Base-by-base conservation (phyloP, 2,797 vertebrate species). In the Eremophila alpestris region DNA sequence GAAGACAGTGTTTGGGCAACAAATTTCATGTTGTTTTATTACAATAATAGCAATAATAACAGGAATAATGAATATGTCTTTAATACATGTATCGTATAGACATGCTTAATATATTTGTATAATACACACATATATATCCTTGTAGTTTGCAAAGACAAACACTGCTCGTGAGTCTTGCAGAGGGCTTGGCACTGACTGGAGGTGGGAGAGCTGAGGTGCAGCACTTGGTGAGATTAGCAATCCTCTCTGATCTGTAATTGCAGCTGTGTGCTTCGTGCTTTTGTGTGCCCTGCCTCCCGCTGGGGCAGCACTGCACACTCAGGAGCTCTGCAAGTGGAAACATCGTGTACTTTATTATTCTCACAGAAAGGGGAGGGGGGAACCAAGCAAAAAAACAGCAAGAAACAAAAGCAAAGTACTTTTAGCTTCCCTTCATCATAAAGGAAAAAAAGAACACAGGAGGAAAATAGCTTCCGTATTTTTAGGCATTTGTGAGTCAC, bases 401-500 rank as follows among this genome's bases (percentile, higher is more conserved):
- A 79, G 89, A 93, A 94, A 93, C n/a, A 83, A 82, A 90, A 94
- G 80, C 48, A 46, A 87, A 70, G 48, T 87, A 75, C 67, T 92
- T 86, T 71, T 51, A 43, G 6, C 15, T 79, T 89, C 64, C 43
- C 46, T 87, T 67, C 54, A 60, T 93, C 71, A 68, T 71, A 91
- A 83, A 87, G 43, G 27, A 79, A 77, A 69, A 69, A 79, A 76
- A 74, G 48, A 49, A 59, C 22, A n/a, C 22, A 58, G 27, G 16
- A 88, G 51, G 59, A 94, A 94, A 95, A 96, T 70, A 89, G 41
- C 52, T 94, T 60, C 68, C 11, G 4, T 91, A 89, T 89, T 95
- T 93, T 90, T 84, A 95, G 81, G n/a, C 13, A 8, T 70, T 92
- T 77, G 41, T 94, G 90, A 92, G 81, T 96, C 93, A 94, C 62